Base-by-base conservation (phyloP, 2,113 vertebrate species). In the Lucifuga dentata region DNA sequence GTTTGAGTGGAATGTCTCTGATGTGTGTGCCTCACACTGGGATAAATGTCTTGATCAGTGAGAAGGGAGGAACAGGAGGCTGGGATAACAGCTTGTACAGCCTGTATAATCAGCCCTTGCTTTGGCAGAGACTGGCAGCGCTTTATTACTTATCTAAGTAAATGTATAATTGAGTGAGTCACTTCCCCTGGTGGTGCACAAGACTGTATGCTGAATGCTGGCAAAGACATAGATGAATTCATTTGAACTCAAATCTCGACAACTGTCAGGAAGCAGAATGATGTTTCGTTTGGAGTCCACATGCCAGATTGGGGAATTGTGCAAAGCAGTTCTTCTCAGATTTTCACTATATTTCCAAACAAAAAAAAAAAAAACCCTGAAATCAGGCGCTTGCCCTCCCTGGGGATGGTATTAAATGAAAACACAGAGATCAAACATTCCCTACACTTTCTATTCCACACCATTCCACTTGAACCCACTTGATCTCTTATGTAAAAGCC, bases 81-180 rank as follows among this genome's bases (percentile, higher is more conserved):
- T 74, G 78, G 67, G 74, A 73, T 90, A 86, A 86, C 86, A 88
- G 78, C 80, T 84, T 87, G 85, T 75, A 83, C 78, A 81, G 68
- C 59, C 52, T 43, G 46, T 59, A 76, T 77, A 86, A 86, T 88
- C 82, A 86, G 52, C 57, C 55, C 49, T 38, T 33, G 80, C 67
- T 69, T 74, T 85, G 83, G 72, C 86, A 84, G 61, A 73, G 81
- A 86, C 77, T 69, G 84, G 71, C 85, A 69, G 52, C 56, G 23
- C 81, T 87, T 89, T 89, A 88, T 90, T 88, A 83, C 84, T 78
- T 36, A 58, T 80, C 84, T 82, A 80, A 72, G 70, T 65, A 78
- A 86, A 89, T 80, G 77, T 73, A 82, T 86, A 85, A 88, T 80
- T 82, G 81, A 86, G 68, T 19, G 11, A 85, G 80, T 82, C 79